phyloP scores from a whole-genome alignment of 2,797 vertebrate species.

The Acipenser ruthenus region DNA sequence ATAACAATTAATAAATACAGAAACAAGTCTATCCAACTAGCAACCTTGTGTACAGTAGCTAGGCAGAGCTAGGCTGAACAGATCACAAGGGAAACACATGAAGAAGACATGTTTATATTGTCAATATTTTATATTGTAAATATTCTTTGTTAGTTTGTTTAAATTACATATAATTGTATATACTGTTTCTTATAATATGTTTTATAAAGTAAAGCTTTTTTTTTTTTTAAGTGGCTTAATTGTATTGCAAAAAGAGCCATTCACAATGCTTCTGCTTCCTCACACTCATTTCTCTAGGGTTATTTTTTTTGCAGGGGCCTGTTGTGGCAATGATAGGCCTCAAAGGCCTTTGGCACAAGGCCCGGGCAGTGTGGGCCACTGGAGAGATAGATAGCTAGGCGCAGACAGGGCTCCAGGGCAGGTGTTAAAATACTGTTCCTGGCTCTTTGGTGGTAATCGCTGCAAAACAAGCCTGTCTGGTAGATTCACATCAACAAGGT shows the following conservation, averaged over 20 bases:
- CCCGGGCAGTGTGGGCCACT: conserved; percentile 63
- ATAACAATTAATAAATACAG: no score
- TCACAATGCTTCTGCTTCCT: conserved; percentile 2
- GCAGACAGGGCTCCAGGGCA: conserved; percentile 63
- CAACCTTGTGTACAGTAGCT: no score
- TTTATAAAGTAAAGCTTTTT: background rate
- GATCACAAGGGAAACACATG: no score
- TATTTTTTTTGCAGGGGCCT: conserved; percentile 46
- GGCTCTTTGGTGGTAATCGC: conserved; percentile 60
- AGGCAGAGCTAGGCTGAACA: no score
- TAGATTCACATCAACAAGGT: conserved; percentile 59
- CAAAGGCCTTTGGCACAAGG: conserved; percentile 55
- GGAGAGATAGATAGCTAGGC: conserved; percentile 53
- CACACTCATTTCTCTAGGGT: conserved; percentile 30
- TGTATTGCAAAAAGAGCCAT: conserved; percentile 16
- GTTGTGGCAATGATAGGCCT: conserved; percentile 46
- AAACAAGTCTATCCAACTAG: no score
- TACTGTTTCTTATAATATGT: background rate
- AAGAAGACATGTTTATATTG: no score
- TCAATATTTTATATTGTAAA: no score
- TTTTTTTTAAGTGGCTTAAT: conserved; percentile 7
- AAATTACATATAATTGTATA: no score
- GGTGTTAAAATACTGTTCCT: conserved; percentile 69
- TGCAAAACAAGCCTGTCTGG: conserved; percentile 65
- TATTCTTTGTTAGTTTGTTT: no score